phyloP scores from a whole-genome alignment of 2,888 invertebrate species.

The Drosophila pseudotalamancana region DNA sequence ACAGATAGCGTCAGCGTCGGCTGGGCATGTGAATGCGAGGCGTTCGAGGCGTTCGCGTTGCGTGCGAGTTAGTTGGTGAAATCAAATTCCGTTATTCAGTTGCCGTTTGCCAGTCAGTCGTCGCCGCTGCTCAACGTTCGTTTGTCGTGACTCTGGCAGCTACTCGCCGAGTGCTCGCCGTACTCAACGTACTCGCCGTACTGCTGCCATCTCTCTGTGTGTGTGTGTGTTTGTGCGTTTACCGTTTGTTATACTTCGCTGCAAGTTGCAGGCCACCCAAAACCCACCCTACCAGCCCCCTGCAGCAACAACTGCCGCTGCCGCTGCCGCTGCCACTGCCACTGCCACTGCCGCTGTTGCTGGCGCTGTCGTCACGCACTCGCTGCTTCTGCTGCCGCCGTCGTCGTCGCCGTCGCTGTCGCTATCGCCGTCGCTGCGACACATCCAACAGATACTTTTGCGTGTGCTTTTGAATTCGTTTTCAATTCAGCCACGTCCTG shows the following conservation, averaged over 20 bases:
- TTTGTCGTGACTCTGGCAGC: constrained; percentile 28
- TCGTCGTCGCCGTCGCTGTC: constrained; percentile 23
- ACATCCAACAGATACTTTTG: constrained; percentile 77
- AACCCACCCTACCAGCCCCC: constrained; percentile 12
- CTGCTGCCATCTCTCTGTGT: constrained; percentile 21
- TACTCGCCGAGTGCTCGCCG: constrained; percentile 15
- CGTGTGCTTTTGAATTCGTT: constrained; percentile 75
- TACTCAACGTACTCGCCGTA: too few species aligned
- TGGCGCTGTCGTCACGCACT: constrained; percentile 48
- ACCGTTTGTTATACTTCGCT: constrained; percentile 22
- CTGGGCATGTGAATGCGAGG: constrained; percentile 22
- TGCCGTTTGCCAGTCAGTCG: constrained; percentile 48
- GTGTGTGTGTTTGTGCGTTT: constrained; percentile 18
- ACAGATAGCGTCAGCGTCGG: constrained; percentile 29
- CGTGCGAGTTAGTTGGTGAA: constrained; percentile 58
- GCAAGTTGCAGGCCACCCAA: constrained; percentile 40
- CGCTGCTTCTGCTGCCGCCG: constrained; percentile 39
- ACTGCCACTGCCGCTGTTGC: constrained; percentile 10
- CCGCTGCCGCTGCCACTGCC: constrained; percentile 32
- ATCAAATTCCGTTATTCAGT: constrained; percentile 73
- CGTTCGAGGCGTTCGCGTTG: constrained; percentile 31
- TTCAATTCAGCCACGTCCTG: constrained; percentile 81
- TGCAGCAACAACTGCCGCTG: constrained; percentile 17
- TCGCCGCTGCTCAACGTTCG: constrained; percentile 47
- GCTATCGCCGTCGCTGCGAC: constrained; percentile 33